Evolutionary conservation across 1,140 invertebrate genomes (phyloP), one percentile per base, ranked within the genome.

Genomic region (Episyrphus balteatus): DNA sequence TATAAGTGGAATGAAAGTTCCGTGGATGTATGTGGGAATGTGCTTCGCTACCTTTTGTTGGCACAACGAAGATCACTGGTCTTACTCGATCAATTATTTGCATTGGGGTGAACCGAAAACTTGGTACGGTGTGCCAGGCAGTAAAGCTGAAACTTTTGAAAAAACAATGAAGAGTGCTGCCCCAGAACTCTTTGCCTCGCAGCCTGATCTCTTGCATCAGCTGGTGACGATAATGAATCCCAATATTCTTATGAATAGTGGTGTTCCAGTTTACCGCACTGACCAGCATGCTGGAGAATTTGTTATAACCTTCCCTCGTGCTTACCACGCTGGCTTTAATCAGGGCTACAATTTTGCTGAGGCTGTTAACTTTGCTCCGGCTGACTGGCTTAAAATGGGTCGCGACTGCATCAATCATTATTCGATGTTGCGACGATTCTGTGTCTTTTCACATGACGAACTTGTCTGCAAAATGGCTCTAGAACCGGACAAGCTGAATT

Each of bases 41-140:
- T 97, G 93, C 69, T 99, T 99, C 72, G 89, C 91, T 1, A 95
- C 92, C 14, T 98, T 98, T 70, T 98, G 93, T 65, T 98, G 93
- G 92, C 95, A 98, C 68, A 97, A 93, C 62, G 95, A 98, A 70
- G 95, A 98, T 70, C 95, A 98, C 66, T 98, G 94, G 94, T 96
- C 90, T 57, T 98, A 98, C 69, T 96, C 92, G 2, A 96, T 98
- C 51, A 98, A 98, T 71, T 98, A 98, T 68, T 71, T 97, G 45
- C 94, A 98, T 65, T 96, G 92, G 92, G 91, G 81, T 55, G 82
- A 83, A 59, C 78, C 82, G 6, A 83, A 84, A 67, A 84, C 81
- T 13, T 83, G 82, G 82, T 99, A 98, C 70, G 95, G 94, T n/a
- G 91, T 98, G 11, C 89, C 92, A 7, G 93, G 92, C 2, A 75